phyloP scores from a whole-genome alignment of 1,140 invertebrate species.

The Apis cerana region DNA sequence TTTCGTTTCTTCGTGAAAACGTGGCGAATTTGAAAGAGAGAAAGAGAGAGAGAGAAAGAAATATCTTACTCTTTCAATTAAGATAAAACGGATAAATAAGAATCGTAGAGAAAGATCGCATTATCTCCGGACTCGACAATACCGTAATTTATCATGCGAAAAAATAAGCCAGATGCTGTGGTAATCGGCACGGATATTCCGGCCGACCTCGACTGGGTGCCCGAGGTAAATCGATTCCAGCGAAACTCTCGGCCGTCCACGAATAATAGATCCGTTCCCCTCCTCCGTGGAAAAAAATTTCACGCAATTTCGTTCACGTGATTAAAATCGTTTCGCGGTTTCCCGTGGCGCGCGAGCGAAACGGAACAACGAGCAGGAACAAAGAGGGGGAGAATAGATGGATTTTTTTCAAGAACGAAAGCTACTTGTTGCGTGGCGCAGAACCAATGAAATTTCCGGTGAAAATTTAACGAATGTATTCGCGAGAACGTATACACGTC shows the following conservation, averaged over 20 bases:
- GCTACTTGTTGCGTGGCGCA: conserved; percentile 31
- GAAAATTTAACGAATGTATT: conserved; percentile 4
- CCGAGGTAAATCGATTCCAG: not conserved
- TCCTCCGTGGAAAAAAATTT: not conserved
- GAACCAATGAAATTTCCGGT: not conserved
- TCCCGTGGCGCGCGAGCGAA: not conserved
- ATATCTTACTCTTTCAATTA: no score
- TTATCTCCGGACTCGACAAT: conserved; percentile 10
- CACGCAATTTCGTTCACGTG: no score
- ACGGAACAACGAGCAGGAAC: not conserved
- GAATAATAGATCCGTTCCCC: not conserved
- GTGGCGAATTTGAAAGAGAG: no score
- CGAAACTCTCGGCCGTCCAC: conserved; percentile 36
- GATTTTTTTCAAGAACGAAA: conserved; percentile 12
- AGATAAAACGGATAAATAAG: no score
- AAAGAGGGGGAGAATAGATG: no score
- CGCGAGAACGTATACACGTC: no score
- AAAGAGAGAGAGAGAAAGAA: no score
- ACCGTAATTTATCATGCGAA: no score
- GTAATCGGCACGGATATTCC: not conserved
- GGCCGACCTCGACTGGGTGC: conserved; percentile 12
- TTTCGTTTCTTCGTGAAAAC: no score
- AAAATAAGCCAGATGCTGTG: no score
- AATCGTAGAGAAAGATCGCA: not conserved
- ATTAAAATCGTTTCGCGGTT: not conserved